These are phyloP conservation scores for Agelas oroides DNA, from an alignment of 37 sponge, comb jelly and placozoan species.

Conservation along the genomic window DNA sequence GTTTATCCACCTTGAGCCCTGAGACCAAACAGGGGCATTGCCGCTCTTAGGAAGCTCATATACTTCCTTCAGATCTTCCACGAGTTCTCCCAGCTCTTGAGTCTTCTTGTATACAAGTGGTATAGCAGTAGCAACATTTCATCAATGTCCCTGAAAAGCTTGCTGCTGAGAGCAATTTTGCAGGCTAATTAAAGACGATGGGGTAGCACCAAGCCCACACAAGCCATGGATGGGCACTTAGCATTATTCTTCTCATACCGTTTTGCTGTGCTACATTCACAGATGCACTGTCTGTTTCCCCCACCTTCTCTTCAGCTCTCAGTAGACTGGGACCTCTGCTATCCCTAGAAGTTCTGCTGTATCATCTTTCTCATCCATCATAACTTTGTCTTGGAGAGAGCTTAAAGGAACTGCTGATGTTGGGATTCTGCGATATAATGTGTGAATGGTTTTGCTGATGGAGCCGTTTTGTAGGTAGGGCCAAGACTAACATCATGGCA, in stretches of 20 bases:
- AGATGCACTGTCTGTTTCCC: slow-evolving; percentile 63
- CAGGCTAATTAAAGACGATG: slow-evolving; percentile 67
- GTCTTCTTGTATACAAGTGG: slow-evolving; percentile 56
- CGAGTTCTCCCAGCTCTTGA: slow-evolving; percentile 43
- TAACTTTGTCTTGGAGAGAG: slow-evolving; percentile 36
- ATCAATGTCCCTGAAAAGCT: slow-evolving; percentile 42
- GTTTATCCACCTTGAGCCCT: slow-evolving; percentile 49
- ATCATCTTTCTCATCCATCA: slow-evolving; percentile 65
- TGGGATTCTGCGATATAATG: slow-evolving; percentile 52
- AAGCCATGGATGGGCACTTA: slow-evolving; percentile 20
- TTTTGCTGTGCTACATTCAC: slow-evolving; percentile 58
- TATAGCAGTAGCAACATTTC: slow-evolving; percentile 68
- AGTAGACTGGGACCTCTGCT: slow-evolving; percentile 22
- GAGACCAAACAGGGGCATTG: slow-evolving; percentile 37
- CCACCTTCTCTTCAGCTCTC: neutral
- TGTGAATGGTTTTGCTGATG: slow-evolving; percentile 32
- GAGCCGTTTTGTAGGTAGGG: slow-evolving; percentile 32
- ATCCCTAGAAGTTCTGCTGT: slow-evolving; percentile 28
- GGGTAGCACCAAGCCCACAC: slow-evolving; percentile 68
- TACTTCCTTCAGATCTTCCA: slow-evolving; percentile 60
- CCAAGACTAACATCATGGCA: slow-evolving; percentile 57
- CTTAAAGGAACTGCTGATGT: slow-evolving; percentile 8
- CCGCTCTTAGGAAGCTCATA: slow-evolving; percentile 53
- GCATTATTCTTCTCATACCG: slow-evolving; percentile 63
- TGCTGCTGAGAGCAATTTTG: slow-evolving; percentile 51